Evolutionary conservation across 2,888 invertebrate species (phyloP).

Genomic region (Megaustenia siamemsis): DNA sequence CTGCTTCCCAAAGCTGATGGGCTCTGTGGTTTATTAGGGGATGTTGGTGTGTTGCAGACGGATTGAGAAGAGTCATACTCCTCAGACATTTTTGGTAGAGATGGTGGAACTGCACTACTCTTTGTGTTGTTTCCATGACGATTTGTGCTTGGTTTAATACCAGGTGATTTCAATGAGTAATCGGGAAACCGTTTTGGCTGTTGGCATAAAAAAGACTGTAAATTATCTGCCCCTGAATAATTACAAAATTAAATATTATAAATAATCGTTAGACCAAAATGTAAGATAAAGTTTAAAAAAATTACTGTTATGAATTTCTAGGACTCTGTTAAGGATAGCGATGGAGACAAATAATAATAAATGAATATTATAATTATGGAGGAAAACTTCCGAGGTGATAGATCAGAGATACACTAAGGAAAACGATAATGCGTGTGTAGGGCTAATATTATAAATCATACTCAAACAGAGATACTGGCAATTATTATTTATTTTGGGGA

Average conservation of each 20-base stretch:
- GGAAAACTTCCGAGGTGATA: no score
- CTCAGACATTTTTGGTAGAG: conserved; percentile 77
- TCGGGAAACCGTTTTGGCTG: conserved; percentile 89
- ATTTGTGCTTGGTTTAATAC: conserved; percentile 86
- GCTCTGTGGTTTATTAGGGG: conserved; percentile 81
- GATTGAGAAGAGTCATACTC: conserved; percentile 78
- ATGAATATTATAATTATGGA: no score
- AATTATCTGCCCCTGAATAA: background rate
- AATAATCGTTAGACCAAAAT: no score
- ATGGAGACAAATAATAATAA: no score
- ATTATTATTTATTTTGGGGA: no score
- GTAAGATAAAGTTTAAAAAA: no score
- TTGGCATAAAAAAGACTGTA: conserved; percentile 44
- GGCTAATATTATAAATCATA: no score
- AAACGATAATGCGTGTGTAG: no score
- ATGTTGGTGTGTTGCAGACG: conserved; percentile 76
- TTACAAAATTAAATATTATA: background rate
- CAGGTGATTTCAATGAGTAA: conserved; percentile 91
- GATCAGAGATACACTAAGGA: no score
- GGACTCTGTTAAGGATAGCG: no score
- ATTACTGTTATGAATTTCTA: no score
- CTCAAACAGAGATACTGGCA: no score
- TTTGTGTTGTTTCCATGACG: conserved; percentile 66
- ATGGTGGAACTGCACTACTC: conserved; percentile 67
- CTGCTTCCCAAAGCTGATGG: conserved; percentile 75